Base-by-base conservation (phyloP, 2,888 invertebrate species). In the Cephus rjabovi region DNA sequence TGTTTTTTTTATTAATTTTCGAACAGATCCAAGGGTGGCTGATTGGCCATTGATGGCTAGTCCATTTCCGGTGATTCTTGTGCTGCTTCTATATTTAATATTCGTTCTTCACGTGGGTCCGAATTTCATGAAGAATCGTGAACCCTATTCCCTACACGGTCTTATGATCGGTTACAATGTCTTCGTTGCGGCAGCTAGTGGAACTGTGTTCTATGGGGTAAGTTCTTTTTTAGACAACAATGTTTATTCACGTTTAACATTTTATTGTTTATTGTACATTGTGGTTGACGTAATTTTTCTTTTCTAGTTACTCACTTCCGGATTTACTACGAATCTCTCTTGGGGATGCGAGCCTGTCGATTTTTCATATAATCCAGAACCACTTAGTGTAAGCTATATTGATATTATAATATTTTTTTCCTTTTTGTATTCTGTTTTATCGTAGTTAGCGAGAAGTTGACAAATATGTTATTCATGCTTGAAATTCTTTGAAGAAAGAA, bases 321-420 rank as follows among this genome's bases (percentile, higher is more conserved):
- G 95, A 1, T 95, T 94, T 94, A 93, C 93, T 0, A 94, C 94
- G 0, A 93, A 93, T 70, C 93, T 94, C 83, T 93, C 93, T 79
- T 92, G 94, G 82, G 94, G 95, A 71, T 97, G 96, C 91, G 93
- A 95, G 90, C 93, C 95, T 1, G 95, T 95, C 15, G 95, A 96
- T 89, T 95, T 95, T 89, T 95, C 96, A 0, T 92, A 93, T 86
- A 93, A 94, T 81, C 94, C 95, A 4, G 93, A 94, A 85, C 93
- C 95, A 1, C 77, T 96, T 79, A 92, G 94, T 56, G 94, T 94
- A 89, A 91, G 92, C 90, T 74, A 6, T 9, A 56, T 23, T 23
- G 9, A 56, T 9, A 56, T 56, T 56, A 56, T 1, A 40, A 15
- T 6, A 23, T 56, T 56, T 56, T 56, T 56, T 23, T 23, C 2